phyloP scores from a whole-genome alignment of 2,888 invertebrate genomes.

The Agrilus mali region DNA sequence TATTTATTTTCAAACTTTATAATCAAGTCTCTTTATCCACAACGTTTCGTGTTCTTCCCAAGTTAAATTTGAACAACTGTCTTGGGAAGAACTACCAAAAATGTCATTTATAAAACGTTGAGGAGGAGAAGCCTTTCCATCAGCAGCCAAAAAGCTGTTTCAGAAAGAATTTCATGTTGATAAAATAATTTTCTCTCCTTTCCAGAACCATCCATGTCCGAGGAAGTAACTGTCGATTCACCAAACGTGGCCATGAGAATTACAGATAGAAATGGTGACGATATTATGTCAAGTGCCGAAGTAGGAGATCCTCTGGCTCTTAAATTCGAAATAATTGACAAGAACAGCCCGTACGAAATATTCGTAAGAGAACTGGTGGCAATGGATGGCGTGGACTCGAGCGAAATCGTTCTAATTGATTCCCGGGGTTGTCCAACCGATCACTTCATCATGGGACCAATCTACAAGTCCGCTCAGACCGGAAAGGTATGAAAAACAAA shows the following conservation, averaged over 20 bases:
- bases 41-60: too few relatives aligned
- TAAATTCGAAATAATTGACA: constrained; percentile 84
- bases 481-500: constrained; percentile 51
- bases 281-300: constrained; percentile 76
- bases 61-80: too few relatives aligned
- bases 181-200: background rate
- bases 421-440: constrained; percentile 87
- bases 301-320: constrained; percentile 87
- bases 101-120: too few relatives aligned
- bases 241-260: constrained; percentile 92
- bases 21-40: too few relatives aligned
- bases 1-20: too few relatives aligned
- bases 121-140: too few relatives aligned
- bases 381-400: constrained; percentile 86
- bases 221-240: constrained; percentile 86
- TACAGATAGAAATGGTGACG: constrained; percentile 71
- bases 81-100: too few relatives aligned
- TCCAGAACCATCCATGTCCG: constrained; percentile 60
- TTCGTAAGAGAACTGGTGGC: constrained; percentile 89
- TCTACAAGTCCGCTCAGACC: constrained; percentile 67
- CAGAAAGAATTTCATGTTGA: background rate
- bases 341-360: constrained; percentile 88
- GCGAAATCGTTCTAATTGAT: constrained; percentile 85
- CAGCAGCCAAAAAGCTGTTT: too few relatives aligned
- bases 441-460: constrained; percentile 86